Base-by-base conservation (phyloP, 2,797 vertebrate genomes). In the Manis pentadactyla region DNA sequence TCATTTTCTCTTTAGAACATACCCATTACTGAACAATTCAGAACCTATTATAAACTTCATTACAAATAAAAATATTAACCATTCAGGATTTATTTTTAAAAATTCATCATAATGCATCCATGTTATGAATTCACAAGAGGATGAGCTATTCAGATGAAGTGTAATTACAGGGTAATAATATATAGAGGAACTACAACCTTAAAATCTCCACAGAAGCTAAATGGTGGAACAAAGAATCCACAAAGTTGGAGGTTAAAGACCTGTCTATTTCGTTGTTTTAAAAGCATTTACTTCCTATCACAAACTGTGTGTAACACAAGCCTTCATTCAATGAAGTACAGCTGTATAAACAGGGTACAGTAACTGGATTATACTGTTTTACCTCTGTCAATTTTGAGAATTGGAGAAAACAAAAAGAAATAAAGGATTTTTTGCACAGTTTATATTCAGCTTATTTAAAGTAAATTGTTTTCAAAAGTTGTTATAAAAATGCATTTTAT, bases 331-430 rank as follows among this genome's bases (percentile, higher is more conserved):
- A 98, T 98, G 98, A 98, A 97, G 98, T 95, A 97, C 99, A 99
- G 99, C 99, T 99, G 99, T 99, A 98, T 98, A 99, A 99, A 99
- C 99, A 99, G 79, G 42, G 96, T 57, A 97, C 91, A 95, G 98
- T 97, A 98, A 99, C 97, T 98, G 95, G 97, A 98, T 98, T 98
- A 98, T 96, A 96, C 78, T 93, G 97, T 94, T 97, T 97, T 96
- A 94, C 88, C 87, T 97, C 97, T 92, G 87, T 90, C 97, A 97
- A 96, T 98, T 98, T 98, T 97, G 90, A 98, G 97, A 95, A 97
- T 94, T 97, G 83, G 95, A 95, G 93, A 98, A 98, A 98, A 97
- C 95, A 98, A 98, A 92, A 97, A 90, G 96, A 79, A 96, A 98
- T 96, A 97, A 55, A 85, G 66, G 95, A 97, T 97, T 97, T 97